A percentile compares a stretch with the other conserved stretches of the same genome.
phyloP scores from a whole-genome alignment of 1,140 invertebrate genomes.

The Calliopsis andreniformis region DNA sequence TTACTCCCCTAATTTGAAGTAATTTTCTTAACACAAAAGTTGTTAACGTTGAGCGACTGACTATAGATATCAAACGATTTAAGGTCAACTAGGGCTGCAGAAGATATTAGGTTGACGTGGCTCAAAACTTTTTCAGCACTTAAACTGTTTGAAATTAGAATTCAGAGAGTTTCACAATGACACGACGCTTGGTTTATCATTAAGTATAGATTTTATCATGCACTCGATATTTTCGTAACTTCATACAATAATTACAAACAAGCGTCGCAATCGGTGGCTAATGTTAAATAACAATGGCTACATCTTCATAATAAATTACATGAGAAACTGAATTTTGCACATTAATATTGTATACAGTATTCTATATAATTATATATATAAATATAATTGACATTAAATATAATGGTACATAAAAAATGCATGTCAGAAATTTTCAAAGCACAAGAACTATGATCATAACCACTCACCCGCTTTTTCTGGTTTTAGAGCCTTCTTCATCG shows the following conservation, averaged over 20 bases:
- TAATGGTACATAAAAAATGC: no score
- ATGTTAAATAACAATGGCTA: not conserved
- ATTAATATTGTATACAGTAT: no score
- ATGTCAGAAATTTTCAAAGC: no score
- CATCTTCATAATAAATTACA: slow-evolving; percentile 8
- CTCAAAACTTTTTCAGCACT: not conserved
- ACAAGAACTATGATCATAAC: no score
- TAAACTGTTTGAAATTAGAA: not conserved
- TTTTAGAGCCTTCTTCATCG: no score
- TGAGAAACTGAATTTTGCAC: not conserved
- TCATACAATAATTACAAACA: not conserved
- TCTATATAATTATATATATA: no score
- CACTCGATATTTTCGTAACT: not conserved
- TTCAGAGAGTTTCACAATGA: not conserved
- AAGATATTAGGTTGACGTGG: not conserved
- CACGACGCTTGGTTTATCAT: not conserved
- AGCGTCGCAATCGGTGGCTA: not conserved
- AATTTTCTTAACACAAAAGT: no score
- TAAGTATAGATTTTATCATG: not conserved
- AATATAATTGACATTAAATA: no score
- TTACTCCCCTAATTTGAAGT: no score
- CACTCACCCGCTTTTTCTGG: no score
- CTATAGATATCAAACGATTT: not conserved
- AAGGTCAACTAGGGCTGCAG: not conserved
- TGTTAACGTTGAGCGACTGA: no score